Base-by-base conservation (phyloP, 2,797 vertebrate genomes). In the Sebastes nivosus region DNA sequence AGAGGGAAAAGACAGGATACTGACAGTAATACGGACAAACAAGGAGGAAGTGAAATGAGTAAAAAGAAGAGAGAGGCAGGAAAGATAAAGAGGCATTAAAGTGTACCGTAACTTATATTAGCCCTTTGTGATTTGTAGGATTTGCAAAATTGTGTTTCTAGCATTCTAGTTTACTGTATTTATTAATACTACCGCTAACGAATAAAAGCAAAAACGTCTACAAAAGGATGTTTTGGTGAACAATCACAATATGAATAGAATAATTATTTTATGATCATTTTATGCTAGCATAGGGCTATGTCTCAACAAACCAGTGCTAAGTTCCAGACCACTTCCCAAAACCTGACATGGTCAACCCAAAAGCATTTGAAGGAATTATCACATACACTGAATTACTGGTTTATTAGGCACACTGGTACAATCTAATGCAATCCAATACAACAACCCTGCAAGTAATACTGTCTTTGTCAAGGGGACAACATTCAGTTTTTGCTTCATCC, bases 1-100 rank as follows among this genome's bases (percentile, higher is more conserved):
- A 67, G 67, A 38, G 50, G 46, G 38, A 75, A 78, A 76, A 87
- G 57, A 82, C 38, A 16, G 66, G 77, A 72, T 52, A 46, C 25
- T 32, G 30, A 57, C 8, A 65, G 30, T 29, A 12, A 11, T 22
- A 75, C 29, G 77, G 65, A 78, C 22, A 77, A 38, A 72, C 27
- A 11, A 63, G 22, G 34, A 67, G 27, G 42, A 34, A 30, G 36
- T 79, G n/a, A 22, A 58, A 66, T 8, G 9, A 59, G 30, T 61
- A 64, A 59, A 72, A 71, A 63, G 61, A 46, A 29, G 36, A 66
- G 67, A 65, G 42, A 36, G 63, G 25, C 29, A 75, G 36, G 20
- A 46, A 67, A 46, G 54, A 27, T 55, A 10, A 20, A 72, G 14
- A 55, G 22, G 11, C 8, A 20, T 30, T 16, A 3, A 29, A 29